Evolutionary conservation across 2,797 vertebrate genomes (phyloP).

Genomic region (Pipistrellus pygmaeus): DNA sequence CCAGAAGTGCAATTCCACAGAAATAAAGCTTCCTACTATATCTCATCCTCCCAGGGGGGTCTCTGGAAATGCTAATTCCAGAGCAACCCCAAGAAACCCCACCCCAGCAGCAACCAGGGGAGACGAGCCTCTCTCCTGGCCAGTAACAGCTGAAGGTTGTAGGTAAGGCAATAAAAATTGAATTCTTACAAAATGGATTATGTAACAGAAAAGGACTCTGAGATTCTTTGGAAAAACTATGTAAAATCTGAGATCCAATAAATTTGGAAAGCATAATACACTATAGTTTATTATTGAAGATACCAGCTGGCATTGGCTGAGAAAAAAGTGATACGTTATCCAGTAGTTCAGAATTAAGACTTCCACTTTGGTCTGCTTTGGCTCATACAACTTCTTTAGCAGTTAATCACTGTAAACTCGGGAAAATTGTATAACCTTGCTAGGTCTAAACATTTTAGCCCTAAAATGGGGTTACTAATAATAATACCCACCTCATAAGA

Average conservation of each 20-base stretch:
- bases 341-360: background rate
- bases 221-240: background rate
- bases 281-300: background rate
- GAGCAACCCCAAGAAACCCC: background rate
- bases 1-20: background rate
- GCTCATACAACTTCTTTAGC: background rate
- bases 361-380: background rate
- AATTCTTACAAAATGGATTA: background rate
- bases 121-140: background rate
- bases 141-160: background rate
- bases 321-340: background rate
- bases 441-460: background rate
- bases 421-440: background rate
- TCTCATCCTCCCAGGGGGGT: background rate
- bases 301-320: background rate
- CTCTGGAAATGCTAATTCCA: background rate
- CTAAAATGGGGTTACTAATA: background rate
- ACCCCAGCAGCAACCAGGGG: background rate
- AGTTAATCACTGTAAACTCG: background rate
- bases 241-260: background rate
- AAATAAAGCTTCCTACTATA: background rate
- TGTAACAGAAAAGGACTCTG: background rate
- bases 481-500: background rate
- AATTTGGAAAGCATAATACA: background rate
- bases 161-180: background rate